A percentile compares a stretch with the other conserved stretches of the same genome.
Evolutionary conservation across 2,888 invertebrate species (phyloP).

Genomic region (Mythimna ferrago): DNA sequence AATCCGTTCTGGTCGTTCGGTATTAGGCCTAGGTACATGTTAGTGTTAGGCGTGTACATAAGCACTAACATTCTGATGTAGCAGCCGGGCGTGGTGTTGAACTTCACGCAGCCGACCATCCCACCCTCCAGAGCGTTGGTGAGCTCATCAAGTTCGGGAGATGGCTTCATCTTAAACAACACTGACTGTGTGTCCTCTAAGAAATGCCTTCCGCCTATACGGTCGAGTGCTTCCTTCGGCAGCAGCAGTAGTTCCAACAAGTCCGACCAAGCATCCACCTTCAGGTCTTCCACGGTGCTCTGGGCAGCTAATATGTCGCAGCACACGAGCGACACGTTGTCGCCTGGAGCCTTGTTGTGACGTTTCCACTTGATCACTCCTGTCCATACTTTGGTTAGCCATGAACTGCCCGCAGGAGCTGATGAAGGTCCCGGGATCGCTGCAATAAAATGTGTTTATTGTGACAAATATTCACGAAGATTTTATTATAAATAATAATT

Average conservation of each 20-base stretch:
- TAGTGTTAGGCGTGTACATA: slow-evolving; percentile 10
- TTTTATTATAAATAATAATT: not conserved
- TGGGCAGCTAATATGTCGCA: slow-evolving; percentile 13
- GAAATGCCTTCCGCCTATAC: not conserved
- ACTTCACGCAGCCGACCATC: slow-evolving; percentile 33
- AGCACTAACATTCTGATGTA: slow-evolving; percentile 23
- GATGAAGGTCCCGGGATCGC: not conserved
- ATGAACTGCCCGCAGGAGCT: not conserved
- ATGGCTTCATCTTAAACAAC: slow-evolving; percentile 19
- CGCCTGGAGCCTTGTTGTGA: slow-evolving; percentile 5
- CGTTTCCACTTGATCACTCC: slow-evolving; percentile 32
- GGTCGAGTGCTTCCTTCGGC: slow-evolving; percentile 20
- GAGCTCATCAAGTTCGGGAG: slow-evolving; percentile 15
- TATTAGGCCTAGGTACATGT: slow-evolving; percentile 28
- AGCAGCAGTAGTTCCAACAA: slow-evolving; percentile 23
- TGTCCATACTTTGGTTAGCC: slow-evolving; percentile 21
- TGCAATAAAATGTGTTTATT: slow-evolving; percentile 3
- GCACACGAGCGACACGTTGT: not conserved
- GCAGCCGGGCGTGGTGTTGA: slow-evolving; percentile 10
- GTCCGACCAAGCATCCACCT: slow-evolving; percentile 18
- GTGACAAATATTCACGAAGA: not conserved
- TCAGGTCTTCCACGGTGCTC: not conserved
- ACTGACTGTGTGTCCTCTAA: slow-evolving; percentile 4
- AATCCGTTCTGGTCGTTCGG: slow-evolving; percentile 32
- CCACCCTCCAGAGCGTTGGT: slow-evolving; percentile 12